Evolutionary conservation across 2,797 vertebrate species (phyloP), one percentile per base, ranked within the genome.

Genomic region (Micropoecilia bifurca): DNA sequence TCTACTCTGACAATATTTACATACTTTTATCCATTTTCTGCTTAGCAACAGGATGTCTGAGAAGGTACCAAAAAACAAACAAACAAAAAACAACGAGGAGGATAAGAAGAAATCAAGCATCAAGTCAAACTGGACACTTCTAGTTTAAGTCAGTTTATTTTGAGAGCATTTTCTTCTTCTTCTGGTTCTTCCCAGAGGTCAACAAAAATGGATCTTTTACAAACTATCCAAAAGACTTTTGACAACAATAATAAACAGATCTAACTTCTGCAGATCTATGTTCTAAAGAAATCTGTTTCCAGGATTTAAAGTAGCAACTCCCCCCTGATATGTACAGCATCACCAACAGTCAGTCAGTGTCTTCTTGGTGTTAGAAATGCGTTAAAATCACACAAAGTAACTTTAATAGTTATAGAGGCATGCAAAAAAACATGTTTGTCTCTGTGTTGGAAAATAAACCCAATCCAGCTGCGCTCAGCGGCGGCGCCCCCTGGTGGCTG

Each of bases 101-200:
- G 30, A 18, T 4, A n/a, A 61, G 59, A 61, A 61, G 6, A 33
- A 53, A 61, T 4, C 13, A 61, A 61, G 5, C 28, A 63, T 18
- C 6, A 16, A 57, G n/a, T 10, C 6, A 25, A 20, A 39, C 47
- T 41, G 73, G 0, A 73, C 71, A 76, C 55, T 0, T 50, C 8
- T 61, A 59, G 74, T 86, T 92, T 75, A 93, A 93, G 94, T 93
- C 90, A 84, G 85, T 95, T 95, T 95, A 95, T 95, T 95, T 89
- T 86, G 89, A 88, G 90, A 92, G 87, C 87, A 92, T 87, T 78
- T 68, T 10, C 57, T 41, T 71, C 83, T 75, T 63, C 69, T 71
- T 83, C 69, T 33, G 77, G 76, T 77, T 84, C 83, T 59, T 76
- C 81, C 87, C 93, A 90, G 88, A 91, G 86, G 91, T 90, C 84